Conservation (phyloP, 2,888 invertebrate genomes). For the Allophyes oxyacanthae region DNA sequence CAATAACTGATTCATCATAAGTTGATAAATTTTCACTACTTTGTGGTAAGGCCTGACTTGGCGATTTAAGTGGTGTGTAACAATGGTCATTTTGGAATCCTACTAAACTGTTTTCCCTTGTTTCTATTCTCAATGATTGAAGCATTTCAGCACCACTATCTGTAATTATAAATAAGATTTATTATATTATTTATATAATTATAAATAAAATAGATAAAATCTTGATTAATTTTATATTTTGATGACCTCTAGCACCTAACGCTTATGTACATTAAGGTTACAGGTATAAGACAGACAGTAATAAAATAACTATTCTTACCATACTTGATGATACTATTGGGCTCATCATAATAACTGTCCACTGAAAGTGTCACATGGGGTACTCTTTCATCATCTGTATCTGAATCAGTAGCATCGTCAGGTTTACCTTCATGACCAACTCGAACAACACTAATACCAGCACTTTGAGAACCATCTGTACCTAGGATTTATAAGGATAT, state of each 20-base stretch:
- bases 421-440: conserved; percentile 87
- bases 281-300: not conserved
- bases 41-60: conserved; percentile 85
- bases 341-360: conserved; percentile 91
- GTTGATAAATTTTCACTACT: conserved; percentile 71
- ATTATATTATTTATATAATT: no score
- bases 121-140: conserved; percentile 84
- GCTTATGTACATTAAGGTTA: not conserved
- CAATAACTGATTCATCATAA: conserved; percentile 83
- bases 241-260: no score
- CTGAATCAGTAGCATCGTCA: conserved; percentile 89
- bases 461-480: conserved; percentile 87
- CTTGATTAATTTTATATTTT: no score
- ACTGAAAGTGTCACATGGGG: conserved; percentile 91
- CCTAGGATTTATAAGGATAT: conserved; percentile 61
- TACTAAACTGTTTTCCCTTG: conserved; percentile 87
- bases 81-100: conserved; percentile 94
- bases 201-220: no score
- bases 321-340: conserved; percentile 87
- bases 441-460: conserved; percentile 90
- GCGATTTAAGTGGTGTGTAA: conserved; percentile 92
- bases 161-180: conserved; percentile 53
- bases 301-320: conserved; percentile 67
- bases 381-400: conserved; percentile 89
- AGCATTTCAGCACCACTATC: conserved; percentile 88